Conservation (phyloP, 2,888 invertebrate species). For the Pristionchus japonicus region DNA sequence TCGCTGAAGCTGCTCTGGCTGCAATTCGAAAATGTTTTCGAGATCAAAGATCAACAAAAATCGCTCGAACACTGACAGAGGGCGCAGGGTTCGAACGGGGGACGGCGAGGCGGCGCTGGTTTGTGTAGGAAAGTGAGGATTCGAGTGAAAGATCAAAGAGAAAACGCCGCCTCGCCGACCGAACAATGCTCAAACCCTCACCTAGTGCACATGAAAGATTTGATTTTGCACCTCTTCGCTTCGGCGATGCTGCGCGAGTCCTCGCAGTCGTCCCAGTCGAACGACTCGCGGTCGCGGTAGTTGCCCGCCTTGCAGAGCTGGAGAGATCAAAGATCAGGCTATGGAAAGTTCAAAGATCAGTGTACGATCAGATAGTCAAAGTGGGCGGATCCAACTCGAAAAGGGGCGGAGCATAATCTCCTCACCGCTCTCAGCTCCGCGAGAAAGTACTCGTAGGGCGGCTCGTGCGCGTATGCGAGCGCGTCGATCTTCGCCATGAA, state of each 20-base stretch:
- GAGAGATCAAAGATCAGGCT: not conserved
- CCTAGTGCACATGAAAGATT: conserved; percentile 4
- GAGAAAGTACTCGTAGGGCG: conserved; percentile 10
- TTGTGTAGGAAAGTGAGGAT: not conserved
- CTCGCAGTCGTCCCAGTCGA: conserved; percentile 21
- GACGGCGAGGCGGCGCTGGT: not conserved
- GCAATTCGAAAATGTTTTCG: not conserved
- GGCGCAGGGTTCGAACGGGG: not conserved
- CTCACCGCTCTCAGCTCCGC: not conserved
- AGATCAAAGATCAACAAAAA: not conserved
- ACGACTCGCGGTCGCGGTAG: not conserved
- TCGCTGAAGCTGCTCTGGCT: conserved; percentile 20
- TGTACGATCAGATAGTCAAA: not conserved
- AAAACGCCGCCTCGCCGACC: not conserved
- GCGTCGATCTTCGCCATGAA: conserved; percentile 23
- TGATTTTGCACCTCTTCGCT: conserved; percentile 20
- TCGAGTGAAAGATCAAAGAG: not conserved
- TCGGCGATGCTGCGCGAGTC: conserved; percentile 50
- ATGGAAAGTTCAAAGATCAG: not conserved
- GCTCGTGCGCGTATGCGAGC: not conserved
- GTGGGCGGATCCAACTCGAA: not conserved
- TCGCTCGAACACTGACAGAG: not conserved
- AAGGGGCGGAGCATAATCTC: not conserved
- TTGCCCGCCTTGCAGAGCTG: conserved; percentile 11
- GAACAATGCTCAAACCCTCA: not conserved